Evolutionary conservation across 2,888 invertebrate species (phyloP).

Genomic region (Phortica magna): DNA sequence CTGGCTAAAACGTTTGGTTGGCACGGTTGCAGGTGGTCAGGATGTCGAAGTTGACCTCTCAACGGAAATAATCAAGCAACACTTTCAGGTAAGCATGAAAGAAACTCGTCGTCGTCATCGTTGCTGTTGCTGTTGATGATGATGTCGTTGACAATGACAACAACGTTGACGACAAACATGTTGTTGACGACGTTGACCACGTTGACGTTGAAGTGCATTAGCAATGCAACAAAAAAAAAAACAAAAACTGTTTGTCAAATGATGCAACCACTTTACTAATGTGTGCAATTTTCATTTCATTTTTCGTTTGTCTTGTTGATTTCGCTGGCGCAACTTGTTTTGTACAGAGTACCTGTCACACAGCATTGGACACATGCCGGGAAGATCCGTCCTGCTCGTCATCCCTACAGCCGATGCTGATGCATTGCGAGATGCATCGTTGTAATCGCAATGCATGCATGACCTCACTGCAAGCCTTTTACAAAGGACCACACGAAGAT

Average conservation of each 20-base stretch:
- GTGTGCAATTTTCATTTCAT: conserved; percentile 31
- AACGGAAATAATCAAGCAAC: conserved; percentile 79
- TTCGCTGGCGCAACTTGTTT: background rate
- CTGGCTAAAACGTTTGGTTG: background rate
- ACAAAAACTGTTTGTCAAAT: conserved; percentile 35
- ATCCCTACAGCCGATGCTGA: conserved; percentile 89
- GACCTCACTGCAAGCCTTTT: conserved; percentile 91
- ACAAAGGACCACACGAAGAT: conserved; percentile 87
- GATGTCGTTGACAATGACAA: conserved; percentile 1
- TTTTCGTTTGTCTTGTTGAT: conserved; percentile 21
- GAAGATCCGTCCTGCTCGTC: conserved; percentile 88
- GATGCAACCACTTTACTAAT: background rate
- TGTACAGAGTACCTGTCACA: conserved; percentile 89
- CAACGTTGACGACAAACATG: background rate
- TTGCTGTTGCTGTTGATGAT: conserved; percentile 35
- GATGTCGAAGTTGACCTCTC: conserved; percentile 77
- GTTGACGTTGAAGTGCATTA: conserved; percentile 26
- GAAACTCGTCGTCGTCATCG: conserved; percentile 30
- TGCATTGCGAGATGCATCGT: conserved; percentile 86
- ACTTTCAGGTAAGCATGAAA: conserved; percentile 76
- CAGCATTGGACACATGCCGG: conserved; percentile 89
- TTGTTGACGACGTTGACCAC: background rate
- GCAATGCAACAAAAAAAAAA: conserved; percentile 16
- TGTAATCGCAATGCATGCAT: conserved; percentile 93
- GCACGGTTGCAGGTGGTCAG: conserved; percentile 73